Evolutionary conservation across 2,113 vertebrate species (phyloP).

Genomic region (Pangasianodon hypophthalmus): DNA sequence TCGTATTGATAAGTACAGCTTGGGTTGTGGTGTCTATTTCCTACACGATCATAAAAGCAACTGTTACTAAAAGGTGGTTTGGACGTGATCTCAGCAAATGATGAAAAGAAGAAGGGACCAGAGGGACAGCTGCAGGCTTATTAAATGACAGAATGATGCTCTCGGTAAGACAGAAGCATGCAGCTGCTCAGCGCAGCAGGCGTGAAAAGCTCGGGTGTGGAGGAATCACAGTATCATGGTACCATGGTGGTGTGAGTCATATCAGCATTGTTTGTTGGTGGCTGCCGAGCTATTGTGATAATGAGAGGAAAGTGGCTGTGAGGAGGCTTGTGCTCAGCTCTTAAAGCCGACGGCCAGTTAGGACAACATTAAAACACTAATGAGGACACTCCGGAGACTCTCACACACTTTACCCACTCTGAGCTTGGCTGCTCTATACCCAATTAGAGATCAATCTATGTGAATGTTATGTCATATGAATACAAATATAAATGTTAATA

Average conservation of each 20-base stretch:
- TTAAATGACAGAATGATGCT: slow-evolving; percentile 20
- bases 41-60: neutral
- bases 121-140: slow-evolving; percentile 27
- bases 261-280: slow-evolving; percentile 31
- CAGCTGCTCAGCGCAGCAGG: neutral
- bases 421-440: slow-evolving; percentile 12
- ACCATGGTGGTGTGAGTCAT: slow-evolving; percentile 42
- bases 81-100: neutral
- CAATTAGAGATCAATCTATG: slow-evolving; percentile 47
- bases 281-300: slow-evolving; percentile 46
- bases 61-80: neutral
- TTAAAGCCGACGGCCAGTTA: slow-evolving; percentile 45
- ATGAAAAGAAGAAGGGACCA: neutral
- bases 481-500: neutral
- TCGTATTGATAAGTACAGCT: neutral
- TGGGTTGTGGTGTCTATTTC: neutral
- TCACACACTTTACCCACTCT: neutral
- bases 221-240: slow-evolving; percentile 4
- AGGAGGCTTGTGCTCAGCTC: slow-evolving; percentile 42
- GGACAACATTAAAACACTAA: slow-evolving; percentile 48
- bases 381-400: slow-evolving; percentile 46
- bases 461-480: slow-evolving; percentile 17
- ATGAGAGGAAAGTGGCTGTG: slow-evolving; percentile 55
- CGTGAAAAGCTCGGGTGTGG: slow-evolving; percentile 17
- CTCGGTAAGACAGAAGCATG: slow-evolving; percentile 6